A percentile compares a stretch with the other conserved stretches of the same genome.
Evolutionary conservation across 1,140 invertebrate species (phyloP).

Genomic region (Drosophila obscura): DNA sequence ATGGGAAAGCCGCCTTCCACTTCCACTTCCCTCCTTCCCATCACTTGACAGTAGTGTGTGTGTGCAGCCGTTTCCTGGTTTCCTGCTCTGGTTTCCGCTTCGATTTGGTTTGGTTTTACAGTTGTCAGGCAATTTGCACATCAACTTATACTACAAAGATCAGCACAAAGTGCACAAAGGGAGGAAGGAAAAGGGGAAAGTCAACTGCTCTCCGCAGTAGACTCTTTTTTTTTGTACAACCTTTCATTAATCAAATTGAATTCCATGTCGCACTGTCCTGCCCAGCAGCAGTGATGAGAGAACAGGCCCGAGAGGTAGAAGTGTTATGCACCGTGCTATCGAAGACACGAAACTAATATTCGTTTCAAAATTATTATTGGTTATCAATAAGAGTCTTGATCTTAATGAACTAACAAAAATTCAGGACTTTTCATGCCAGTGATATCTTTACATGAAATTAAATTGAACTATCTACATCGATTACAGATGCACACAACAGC

Average conservation of each 20-base stretch:
- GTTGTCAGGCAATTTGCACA: slow-evolving; percentile 75
- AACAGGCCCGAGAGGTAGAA: slow-evolving; percentile 24
- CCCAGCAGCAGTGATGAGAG: neutral
- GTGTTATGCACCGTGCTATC: neutral
- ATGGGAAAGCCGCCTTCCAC: slow-evolving; percentile 38
- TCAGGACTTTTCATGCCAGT: too few relatives aligned
- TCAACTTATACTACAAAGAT: slow-evolving; percentile 76
- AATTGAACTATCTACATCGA: neutral
- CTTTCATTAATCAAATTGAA: slow-evolving; percentile 80
- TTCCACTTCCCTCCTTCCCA: too few relatives aligned
- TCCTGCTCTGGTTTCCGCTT: slow-evolving; percentile 39
- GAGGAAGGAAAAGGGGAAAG: slow-evolving; percentile 23
- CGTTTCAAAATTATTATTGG: too few relatives aligned
- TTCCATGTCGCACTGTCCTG: slow-evolving; percentile 41
- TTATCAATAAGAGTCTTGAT: too few relatives aligned
- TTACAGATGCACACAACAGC: neutral
- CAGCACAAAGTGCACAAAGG: slow-evolving; percentile 66
- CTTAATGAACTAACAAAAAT: too few relatives aligned
- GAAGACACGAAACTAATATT: too few relatives aligned
- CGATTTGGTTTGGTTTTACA: slow-evolving; percentile 67
- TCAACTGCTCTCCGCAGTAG: slow-evolving; percentile 37
- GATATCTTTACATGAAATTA: too few relatives aligned
- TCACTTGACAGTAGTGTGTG: slow-evolving; percentile 59
- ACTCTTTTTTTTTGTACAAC: slow-evolving; percentile 63
- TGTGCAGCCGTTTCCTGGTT: neutral